Conservation (phyloP, 64 coral and sea anemone genomes). For the Dendronephthya gigantea region DNA sequence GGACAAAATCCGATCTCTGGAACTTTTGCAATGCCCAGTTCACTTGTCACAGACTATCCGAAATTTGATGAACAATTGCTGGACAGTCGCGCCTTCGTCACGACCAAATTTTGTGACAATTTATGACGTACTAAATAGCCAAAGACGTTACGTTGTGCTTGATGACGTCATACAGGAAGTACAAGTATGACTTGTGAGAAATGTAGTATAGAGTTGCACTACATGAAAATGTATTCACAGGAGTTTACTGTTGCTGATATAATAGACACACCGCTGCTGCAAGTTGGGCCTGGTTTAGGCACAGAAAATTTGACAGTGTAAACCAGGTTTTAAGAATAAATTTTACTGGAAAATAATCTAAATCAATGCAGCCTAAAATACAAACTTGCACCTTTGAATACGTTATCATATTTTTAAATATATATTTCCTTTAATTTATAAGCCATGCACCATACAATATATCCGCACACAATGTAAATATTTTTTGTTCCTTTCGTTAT, state of each 20-base stretch:
- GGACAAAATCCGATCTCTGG: constrained; percentile 60
- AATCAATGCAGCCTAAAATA: background rate
- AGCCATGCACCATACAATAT: background rate
- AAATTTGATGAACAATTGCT: background rate
- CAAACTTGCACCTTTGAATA: background rate
- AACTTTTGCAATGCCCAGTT: constrained; percentile 60
- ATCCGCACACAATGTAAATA: background rate
- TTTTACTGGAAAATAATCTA: too few relatives aligned
- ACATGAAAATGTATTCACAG: too few relatives aligned
- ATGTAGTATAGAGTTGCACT: too few relatives aligned
- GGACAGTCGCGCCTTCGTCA: background rate
- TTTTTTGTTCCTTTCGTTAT: background rate
- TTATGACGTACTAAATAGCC: background rate
- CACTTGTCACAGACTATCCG: background rate
- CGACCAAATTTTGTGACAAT: constrained; percentile 11
- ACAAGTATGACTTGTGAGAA: background rate
- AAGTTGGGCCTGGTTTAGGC: too few relatives aligned
- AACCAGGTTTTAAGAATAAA: too few relatives aligned
- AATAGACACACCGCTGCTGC: too few relatives aligned
- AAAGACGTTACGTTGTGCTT: background rate
- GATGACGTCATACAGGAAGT: background rate
- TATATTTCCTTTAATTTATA: background rate
- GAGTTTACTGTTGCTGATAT: too few relatives aligned
- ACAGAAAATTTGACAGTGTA: too few relatives aligned
- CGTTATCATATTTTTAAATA: background rate